These are phyloP conservation scores for Halcyon senegalensis DNA, from an alignment of 2,113 vertebrate species.

Conservation along the genomic window DNA sequence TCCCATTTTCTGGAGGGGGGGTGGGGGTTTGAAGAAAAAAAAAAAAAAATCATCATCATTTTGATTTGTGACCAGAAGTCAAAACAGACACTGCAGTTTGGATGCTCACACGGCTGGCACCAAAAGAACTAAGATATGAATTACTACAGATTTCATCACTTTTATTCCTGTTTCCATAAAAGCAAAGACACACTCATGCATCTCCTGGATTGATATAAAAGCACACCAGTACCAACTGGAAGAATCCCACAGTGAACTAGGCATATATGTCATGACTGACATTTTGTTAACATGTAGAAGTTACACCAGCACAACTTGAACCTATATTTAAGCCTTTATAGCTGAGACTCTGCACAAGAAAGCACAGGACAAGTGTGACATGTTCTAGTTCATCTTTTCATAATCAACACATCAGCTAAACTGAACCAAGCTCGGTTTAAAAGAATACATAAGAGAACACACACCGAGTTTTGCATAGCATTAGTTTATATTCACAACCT, in stretches of 20 bases:
- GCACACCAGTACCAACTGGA: not conserved
- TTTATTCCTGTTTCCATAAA: not conserved
- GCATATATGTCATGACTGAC: not conserved
- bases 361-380: not conserved
- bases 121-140: not conserved
- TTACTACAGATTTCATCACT: not conserved
- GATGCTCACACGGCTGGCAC: not conserved
- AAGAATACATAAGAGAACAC: not conserved
- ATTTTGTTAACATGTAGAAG: not conserved
- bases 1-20: not conserved
- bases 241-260: conserved; percentile 6
- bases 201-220: not conserved
- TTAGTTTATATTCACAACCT: conserved; percentile 26
- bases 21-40: too few species aligned
- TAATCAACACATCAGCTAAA: conserved; percentile 11
- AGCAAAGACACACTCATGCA: not conserved
- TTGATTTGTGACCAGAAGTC: conserved; percentile 1
- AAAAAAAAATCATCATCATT: not conserved
- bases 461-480: not conserved
- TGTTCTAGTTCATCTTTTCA: conserved; percentile 17
- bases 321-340: not conserved
- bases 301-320: conserved; percentile 26
- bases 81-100: not conserved
- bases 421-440: not conserved
- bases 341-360: not conserved